A percentile compares a stretch with the other conserved stretches of the same genome.
Evolutionary conservation across 2,113 vertebrate species (phyloP).

Genomic region (Odontesthes bonariensis): DNA sequence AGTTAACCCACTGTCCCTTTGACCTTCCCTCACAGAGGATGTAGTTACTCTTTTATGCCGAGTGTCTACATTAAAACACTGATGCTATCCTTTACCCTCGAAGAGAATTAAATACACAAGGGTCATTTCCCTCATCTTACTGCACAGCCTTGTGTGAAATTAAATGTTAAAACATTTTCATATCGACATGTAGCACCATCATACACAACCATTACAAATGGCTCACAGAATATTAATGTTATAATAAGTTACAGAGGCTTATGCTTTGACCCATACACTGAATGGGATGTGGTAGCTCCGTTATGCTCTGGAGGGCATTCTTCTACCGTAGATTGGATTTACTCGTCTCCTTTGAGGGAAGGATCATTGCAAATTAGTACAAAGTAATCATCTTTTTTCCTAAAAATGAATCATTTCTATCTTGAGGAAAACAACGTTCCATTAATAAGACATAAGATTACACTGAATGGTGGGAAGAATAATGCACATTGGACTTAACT

Average conservation of each 20-base stretch:
- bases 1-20: constrained; percentile 39
- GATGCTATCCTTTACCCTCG: background rate
- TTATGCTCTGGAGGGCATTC: background rate
- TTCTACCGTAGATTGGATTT: background rate
- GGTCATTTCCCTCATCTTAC: background rate
- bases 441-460: background rate
- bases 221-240: too few species aligned
- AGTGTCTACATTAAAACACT: constrained; percentile 20
- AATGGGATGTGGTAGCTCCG: background rate
- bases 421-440: background rate
- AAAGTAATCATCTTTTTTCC: background rate
- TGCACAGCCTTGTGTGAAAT: too few species aligned
- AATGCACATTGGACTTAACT: background rate
- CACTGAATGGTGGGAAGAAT: background rate
- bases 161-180: background rate
- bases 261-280: background rate
- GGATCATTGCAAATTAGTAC: background rate
- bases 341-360: background rate
- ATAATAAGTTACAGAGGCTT: too few species aligned
- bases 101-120: background rate
- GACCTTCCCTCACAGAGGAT: constrained; percentile 32
- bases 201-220: background rate
- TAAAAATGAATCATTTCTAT: background rate
- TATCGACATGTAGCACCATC: background rate
- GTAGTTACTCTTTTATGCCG: constrained; percentile 22